Base-by-base conservation (phyloP, 1,140 invertebrate genomes). In the Drosophila arizonae region DNA sequence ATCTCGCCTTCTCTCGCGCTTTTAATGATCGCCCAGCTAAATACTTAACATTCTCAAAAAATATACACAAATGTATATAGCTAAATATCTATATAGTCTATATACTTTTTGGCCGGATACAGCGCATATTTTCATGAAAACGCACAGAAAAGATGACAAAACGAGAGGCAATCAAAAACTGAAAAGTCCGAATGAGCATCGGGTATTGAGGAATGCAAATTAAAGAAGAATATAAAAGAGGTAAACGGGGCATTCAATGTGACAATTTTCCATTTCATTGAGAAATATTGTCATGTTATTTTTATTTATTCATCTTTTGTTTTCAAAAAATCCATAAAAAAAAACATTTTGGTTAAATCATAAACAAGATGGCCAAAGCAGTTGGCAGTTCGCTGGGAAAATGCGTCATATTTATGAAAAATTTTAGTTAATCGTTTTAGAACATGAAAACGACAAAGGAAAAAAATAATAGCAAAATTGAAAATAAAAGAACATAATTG, bases 41-140 rank as follows among this genome's bases (percentile, higher is more conserved):
- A 67, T 72, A 60, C 70, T 67, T 72, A 60, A 66, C 69, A 72
- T 60, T 45, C 52, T 33, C 57, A 72, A 9, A 10, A 46, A 1
- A 46, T 21, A 21, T 21, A 46, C 17, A 33, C 9, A 21, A 17
- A 9, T 46, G n/a, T 26, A 61, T 61, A 43, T 26, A 56, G n/a
- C 33, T 39, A 67, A 28, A 48, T 60, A 79, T 54, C 24, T 26
- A 79, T 54, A 21, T 26, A 1, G 48, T 58, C 64, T 56, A 74
- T 65, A 45, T 48, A 54, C 33, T 68, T 61, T 73, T 57, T 52
- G 60, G 65, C 63, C 82, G 79, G 73, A 87, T 80, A 77, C 52
- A 70, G 58, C 72, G 66, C 79, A 73, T 88, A 74, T 87, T 82
- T 88, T 77, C 55, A 69, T 76, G 62, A 78, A 75, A 87, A 79